Percentiles rank a stretch among this genome's conserved stretches.
These are phyloP conservation scores for Copidosoma aretas DNA, from an alignment of 2,888 invertebrate species.

Conservation along the genomic window DNA sequence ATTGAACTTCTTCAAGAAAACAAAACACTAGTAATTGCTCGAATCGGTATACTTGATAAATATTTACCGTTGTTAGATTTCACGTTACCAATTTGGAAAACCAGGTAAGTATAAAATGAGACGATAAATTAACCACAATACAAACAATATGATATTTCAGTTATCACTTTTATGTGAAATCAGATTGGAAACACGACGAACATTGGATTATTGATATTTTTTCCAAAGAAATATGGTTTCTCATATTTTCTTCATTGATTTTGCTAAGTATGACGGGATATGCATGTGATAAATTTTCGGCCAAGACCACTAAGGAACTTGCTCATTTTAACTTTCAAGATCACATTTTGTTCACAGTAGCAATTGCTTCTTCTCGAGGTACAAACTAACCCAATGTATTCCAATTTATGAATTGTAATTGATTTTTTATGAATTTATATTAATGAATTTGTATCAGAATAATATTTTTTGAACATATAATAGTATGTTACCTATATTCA, in stretches of 20 bases:
- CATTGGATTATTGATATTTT: conserved; percentile 37
- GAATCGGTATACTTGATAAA: conserved; percentile 29
- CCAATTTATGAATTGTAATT: too few relatives aligned
- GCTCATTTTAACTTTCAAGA: conserved; percentile 29
- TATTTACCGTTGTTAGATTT: conserved; percentile 33
- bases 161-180: conserved; percentile 40
- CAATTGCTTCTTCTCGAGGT: conserved; percentile 37
- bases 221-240: conserved; percentile 21
- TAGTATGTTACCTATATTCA: not conserved
- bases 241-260: conserved; percentile 19
- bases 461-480: not conserved
- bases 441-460: too few relatives aligned
- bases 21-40: conserved; percentile 40
- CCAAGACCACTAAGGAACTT: not conserved
- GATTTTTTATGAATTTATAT: too few relatives aligned
- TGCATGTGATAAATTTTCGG: conserved; percentile 24
- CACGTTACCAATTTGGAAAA: conserved; percentile 41
- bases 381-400: too few relatives aligned
- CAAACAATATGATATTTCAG: conserved; percentile 22
- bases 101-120: conserved; percentile 28
- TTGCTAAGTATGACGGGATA: conserved; percentile 27
- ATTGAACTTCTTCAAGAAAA: conserved; percentile 39
- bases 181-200: conserved; percentile 38
- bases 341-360: conserved; percentile 34
- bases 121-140: not conserved